phyloP scores from a whole-genome alignment of 2,797 vertebrate species.

The Malacoctenus gilli region DNA sequence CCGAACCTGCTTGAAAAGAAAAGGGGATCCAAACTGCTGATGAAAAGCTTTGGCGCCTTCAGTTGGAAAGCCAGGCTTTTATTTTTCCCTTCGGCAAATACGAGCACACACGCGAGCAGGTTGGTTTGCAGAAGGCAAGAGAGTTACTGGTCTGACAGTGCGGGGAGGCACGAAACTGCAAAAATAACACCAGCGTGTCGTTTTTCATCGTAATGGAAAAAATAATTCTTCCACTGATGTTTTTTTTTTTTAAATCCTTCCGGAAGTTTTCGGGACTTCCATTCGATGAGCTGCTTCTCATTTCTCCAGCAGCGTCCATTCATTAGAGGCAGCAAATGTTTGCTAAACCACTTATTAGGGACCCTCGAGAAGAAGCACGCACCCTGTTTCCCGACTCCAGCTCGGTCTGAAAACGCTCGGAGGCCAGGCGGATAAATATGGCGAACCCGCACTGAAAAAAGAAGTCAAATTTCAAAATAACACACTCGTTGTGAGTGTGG shows the following conservation, averaged over 20 bases:
- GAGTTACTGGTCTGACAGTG: neutral
- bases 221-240: slow-evolving; percentile 4
- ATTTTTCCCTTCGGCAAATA: no score
- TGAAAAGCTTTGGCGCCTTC: no score
- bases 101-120: no score
- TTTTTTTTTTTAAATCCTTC: slow-evolving; percentile 8
- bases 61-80: no score
- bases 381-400: neutral
- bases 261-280: slow-evolving; percentile 3
- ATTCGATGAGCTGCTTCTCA: slow-evolving; percentile 34
- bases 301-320: slow-evolving; percentile 3
- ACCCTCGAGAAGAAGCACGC: neutral
- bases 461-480: neutral
- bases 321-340: slow-evolving; percentile 4
- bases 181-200: neutral
- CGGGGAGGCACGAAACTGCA: no score
- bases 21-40: no score
- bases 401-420: no score
- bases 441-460: neutral
- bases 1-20: no score
- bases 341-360: neutral
- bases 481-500: no score
- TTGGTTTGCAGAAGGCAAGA: no score
- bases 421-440: no score
- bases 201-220: slow-evolving; percentile 1